Percentiles rank a stretch among this genome's conserved stretches.
Conservation (phyloP, 2,888 invertebrate species). For the Nemotelus pantherinus region DNA sequence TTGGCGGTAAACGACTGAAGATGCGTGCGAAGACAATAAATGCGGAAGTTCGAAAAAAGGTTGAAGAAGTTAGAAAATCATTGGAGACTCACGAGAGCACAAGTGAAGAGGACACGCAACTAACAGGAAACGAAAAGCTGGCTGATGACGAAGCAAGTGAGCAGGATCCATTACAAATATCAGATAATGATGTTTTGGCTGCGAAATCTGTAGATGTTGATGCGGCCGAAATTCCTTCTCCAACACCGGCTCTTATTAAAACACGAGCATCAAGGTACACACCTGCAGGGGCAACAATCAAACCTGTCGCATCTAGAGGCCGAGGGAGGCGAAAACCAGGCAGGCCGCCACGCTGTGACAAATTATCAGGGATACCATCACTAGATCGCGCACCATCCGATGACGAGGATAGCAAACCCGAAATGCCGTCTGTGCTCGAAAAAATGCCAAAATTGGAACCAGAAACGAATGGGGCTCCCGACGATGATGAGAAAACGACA, state of each 20-base stretch:
- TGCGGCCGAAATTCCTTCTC: background rate
- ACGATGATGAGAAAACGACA: background rate
- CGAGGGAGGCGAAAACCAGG: constrained; percentile 56
- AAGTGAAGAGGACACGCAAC: constrained; percentile 52
- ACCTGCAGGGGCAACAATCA: constrained; percentile 22
- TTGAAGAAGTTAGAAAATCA: constrained; percentile 59
- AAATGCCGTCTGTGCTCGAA: background rate
- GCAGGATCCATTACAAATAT: constrained; percentile 12
- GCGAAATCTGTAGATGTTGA: background rate
- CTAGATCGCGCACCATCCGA: background rate
- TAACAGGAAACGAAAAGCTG: background rate
- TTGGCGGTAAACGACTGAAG: constrained; percentile 62
- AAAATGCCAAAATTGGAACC: constrained; percentile 42
- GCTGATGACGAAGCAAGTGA: background rate
- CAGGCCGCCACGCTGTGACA: constrained; percentile 54
- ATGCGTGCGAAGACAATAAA: constrained; percentile 60
- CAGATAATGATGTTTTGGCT: background rate
- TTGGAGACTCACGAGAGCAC: constrained; percentile 57
- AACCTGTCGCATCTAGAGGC: constrained; percentile 58
- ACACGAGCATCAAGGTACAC: constrained; percentile 18
- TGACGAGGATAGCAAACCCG: background rate
- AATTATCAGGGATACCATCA: constrained; percentile 29
- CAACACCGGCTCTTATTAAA: background rate
- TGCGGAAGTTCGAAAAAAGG: constrained; percentile 59
- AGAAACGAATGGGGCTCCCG: constrained; percentile 5